phyloP scores from a whole-genome alignment of 2,888 invertebrate species.

The Eupithecia inturbata region DNA sequence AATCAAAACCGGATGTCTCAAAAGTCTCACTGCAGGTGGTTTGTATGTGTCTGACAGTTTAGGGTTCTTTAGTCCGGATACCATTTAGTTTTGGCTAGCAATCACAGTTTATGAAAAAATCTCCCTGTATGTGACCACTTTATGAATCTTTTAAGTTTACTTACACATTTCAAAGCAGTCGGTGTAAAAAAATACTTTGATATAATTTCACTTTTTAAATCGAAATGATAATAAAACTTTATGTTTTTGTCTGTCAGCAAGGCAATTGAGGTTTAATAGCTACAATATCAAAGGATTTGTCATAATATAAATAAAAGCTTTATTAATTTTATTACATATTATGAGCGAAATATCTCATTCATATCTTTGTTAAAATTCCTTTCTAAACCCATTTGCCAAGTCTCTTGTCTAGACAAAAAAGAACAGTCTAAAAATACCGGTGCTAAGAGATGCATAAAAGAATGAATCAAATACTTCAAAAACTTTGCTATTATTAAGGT shows the following conservation, averaged over 20 bases:
- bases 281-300: slow-evolving; percentile 32
- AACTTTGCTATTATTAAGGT: not conserved
- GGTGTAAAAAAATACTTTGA: slow-evolving; percentile 22
- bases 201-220: slow-evolving; percentile 15
- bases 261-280: slow-evolving; percentile 30
- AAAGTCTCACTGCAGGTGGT: slow-evolving; percentile 20
- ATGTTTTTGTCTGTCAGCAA: slow-evolving; percentile 30
- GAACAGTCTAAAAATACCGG: slow-evolving; percentile 25
- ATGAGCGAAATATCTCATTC: slow-evolving; percentile 22
- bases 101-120: too few relatives aligned
- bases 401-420: slow-evolving; percentile 32
- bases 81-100: not conserved
- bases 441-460: not conserved
- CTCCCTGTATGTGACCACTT: not conserved
- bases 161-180: slow-evolving; percentile 12
- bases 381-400: slow-evolving; percentile 8
- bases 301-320: slow-evolving; percentile 26
- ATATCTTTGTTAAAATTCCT: slow-evolving; percentile 26
- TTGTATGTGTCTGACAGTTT: slow-evolving; percentile 1
- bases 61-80: not conserved
- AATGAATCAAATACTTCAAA: not conserved
- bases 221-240: slow-evolving; percentile 22
- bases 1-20: slow-evolving; percentile 26
- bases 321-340: slow-evolving; percentile 24
- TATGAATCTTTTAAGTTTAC: not conserved